Conservation (phyloP, 1,140 invertebrate genomes). For the Drosophila watanabei region DNA sequence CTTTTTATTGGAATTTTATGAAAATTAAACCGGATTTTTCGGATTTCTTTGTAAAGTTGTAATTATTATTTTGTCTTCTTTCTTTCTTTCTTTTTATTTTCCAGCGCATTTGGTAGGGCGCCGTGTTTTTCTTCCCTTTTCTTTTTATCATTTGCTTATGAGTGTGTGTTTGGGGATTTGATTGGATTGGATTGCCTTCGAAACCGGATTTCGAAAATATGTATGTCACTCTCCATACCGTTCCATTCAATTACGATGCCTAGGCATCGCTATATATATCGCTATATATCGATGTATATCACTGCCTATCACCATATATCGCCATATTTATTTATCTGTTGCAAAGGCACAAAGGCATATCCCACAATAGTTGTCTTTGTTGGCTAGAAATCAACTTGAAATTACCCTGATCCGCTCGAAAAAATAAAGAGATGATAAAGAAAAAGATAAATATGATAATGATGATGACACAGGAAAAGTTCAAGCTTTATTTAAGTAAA, state of each 20-base stretch:
- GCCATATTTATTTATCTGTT: background rate
- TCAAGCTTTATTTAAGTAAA: conserved; percentile 34
- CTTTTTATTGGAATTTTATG: conserved; percentile 64
- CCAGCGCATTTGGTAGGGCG: conserved; percentile 56
- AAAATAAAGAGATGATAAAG: background rate
- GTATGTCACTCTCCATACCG: conserved; percentile 53
- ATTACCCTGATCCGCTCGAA: conserved; percentile 35
- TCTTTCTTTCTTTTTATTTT: conserved; percentile 26
- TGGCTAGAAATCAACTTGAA: conserved; percentile 42
- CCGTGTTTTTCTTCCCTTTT: conserved; percentile 23
- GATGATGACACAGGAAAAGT: conserved; percentile 36
- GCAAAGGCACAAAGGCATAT: conserved; percentile 16
- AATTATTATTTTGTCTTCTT: conserved; percentile 47
- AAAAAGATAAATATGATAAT: background rate
- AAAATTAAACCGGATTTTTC: conserved; percentile 74
- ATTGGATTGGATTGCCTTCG: conserved; percentile 75
- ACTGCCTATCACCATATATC: background rate
- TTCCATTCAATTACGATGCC: conserved; percentile 53
- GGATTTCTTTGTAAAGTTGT: conserved; percentile 62
- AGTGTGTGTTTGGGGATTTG: conserved; percentile 45
- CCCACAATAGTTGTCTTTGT: conserved; percentile 52
- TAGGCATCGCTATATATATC: conserved; percentile 13
- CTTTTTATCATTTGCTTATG: conserved; percentile 35
- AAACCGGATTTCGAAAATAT: conserved; percentile 77
- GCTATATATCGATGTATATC: background rate